Base-by-base conservation (phyloP, 1,140 invertebrate species). In the Habropoda laboriosa region DNA sequence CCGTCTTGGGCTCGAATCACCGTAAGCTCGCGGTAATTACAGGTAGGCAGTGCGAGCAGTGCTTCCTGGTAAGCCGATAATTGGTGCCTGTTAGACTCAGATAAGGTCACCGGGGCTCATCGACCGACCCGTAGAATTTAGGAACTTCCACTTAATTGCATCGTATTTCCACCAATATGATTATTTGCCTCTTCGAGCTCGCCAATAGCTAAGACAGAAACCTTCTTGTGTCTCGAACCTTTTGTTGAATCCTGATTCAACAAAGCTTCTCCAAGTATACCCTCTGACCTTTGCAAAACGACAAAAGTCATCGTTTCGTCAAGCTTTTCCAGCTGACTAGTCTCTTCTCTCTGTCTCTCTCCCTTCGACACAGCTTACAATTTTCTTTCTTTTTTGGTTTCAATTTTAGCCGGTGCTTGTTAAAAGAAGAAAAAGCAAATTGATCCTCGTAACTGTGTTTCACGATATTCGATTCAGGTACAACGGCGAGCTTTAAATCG, bases 41-140 rank as follows among this genome's bases (percentile, higher is more conserved):
- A 81, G 68, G 66, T 85, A 79, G 80, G 51, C 79, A 71, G 51
- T 57, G 68, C 35, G 72, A 74, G 35, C 82, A 67, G 51, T 55
- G 64, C 64, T 85, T 63, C 49, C 64, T 67, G 40, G 60, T 76
- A 73, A 82, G 57, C 78, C 83, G 80, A 86, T 86, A 86, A 86
- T 86, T 86, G 76, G 49, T 77, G 76, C 35, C 84, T 82, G 83
- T 86, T 85, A 58, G 51, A 32, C 35, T 45, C 40, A 80, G 85
- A 86, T 86, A 86, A 86, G 85, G 67, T 86, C 67, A 68, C 53
- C 21, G 58, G n/a, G n/a, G 55, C 45, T 32, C 35, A 78, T 80
- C 72, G 42, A 67, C 40, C 53, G 24, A 12, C 35, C 51, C 45
- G 45, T 40, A 32, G 38, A 32, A 30, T 24, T 61, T 64, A 80